These are phyloP conservation scores for Rhabdornis inornatus DNA, from an alignment of 2,113 vertebrate species.

Conservation along the genomic window DNA sequence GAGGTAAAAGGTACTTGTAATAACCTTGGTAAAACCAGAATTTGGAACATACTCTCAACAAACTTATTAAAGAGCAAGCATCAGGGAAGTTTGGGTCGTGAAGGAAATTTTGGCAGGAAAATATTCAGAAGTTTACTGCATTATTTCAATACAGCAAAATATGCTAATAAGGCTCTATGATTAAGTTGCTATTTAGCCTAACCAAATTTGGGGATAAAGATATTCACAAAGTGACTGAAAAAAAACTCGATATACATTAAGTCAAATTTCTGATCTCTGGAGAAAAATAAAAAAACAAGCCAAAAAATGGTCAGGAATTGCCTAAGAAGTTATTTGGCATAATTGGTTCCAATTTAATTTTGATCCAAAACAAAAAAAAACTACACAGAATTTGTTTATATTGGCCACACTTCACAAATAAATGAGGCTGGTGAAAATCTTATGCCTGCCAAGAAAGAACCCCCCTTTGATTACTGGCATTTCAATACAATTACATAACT, in stretches of 20 bases:
- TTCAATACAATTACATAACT: constrained; percentile 61
- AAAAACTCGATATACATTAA: neutral
- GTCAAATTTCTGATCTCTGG: neutral
- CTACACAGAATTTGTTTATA: neutral
- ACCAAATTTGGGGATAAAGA: neutral
- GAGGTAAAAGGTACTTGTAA: neutral
- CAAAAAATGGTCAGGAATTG: neutral
- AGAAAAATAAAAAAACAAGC: neutral
- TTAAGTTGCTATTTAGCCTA: neutral
- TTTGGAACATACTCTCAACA: neutral
- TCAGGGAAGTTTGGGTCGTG: neutral
- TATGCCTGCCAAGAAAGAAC: constrained; percentile 12
- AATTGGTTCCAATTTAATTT: neutral
- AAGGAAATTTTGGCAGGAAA: neutral
- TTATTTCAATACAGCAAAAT: neutral
- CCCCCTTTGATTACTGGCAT: constrained; percentile 38
- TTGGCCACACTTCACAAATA: neutral
- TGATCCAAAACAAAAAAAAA: neutral
- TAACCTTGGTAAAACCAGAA: neutral
- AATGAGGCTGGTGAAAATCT: constrained; percentile 6
- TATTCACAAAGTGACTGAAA: neutral
- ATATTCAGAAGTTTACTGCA: neutral
- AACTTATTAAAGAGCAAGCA: neutral
- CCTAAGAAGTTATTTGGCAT: neutral
- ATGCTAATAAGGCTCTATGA: neutral